Conservation (phyloP, 2,888 invertebrate species). For the Volucella zonaria region DNA sequence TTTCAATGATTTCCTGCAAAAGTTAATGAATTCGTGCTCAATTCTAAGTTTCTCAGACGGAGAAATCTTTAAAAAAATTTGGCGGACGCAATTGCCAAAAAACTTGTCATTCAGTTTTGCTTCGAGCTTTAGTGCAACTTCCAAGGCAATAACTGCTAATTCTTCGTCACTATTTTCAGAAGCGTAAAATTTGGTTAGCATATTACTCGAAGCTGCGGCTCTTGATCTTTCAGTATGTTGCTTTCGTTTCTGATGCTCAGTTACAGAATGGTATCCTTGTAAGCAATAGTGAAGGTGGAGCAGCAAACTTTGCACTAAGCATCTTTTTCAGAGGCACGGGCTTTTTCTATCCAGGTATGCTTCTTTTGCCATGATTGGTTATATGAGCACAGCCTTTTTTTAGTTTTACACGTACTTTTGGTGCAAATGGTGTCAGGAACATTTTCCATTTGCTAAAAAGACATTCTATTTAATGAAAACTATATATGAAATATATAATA, state of each 20-base stretch:
- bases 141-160: conserved; percentile 22
- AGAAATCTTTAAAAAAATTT: conserved; percentile 22
- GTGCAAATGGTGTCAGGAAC: too few relatives aligned
- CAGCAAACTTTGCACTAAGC: conserved; percentile 6
- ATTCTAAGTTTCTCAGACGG: conserved; percentile 24
- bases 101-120: conserved; percentile 28
- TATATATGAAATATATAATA: too few relatives aligned
- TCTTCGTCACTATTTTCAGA: too few relatives aligned
- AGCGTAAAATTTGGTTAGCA: too few relatives aligned
- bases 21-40: conserved; percentile 42
- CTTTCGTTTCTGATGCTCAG: conserved; percentile 23
- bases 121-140: conserved; percentile 25
- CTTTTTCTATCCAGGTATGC: too few relatives aligned
- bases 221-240: conserved; percentile 32
- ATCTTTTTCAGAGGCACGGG: too few relatives aligned
- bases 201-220: conserved; percentile 18
- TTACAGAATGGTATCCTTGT: conserved; percentile 15
- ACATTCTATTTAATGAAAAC: too few relatives aligned
- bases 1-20: conserved; percentile 40
- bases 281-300: conserved; percentile 11
- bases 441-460: too few relatives aligned
- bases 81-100: conserved; percentile 27
- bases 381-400: too few relatives aligned
- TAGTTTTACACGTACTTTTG: too few relatives aligned
- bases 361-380: too few relatives aligned